Conservation (phyloP, 2,797 vertebrate genomes). For the Cuculus canorus region DNA sequence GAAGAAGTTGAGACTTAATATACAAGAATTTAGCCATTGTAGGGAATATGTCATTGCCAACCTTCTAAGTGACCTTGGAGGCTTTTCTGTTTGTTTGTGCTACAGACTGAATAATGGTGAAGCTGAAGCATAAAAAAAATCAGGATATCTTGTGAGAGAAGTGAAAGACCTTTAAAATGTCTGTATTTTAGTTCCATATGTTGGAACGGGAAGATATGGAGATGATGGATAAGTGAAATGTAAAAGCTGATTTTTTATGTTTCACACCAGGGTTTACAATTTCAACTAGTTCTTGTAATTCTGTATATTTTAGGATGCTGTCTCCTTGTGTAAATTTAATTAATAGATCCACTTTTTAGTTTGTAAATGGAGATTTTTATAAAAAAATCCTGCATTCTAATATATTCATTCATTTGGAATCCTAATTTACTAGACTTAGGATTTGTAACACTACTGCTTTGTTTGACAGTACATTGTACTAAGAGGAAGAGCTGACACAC, state of each 20-base stretch:
- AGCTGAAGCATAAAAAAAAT: not conserved
- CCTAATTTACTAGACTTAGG: not conserved
- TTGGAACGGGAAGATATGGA: not conserved
- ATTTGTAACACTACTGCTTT: not conserved
- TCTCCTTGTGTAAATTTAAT: not conserved
- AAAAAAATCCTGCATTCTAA: not conserved
- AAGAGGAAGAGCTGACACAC: not conserved
- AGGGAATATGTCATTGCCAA: not conserved
- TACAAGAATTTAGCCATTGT: not conserved
- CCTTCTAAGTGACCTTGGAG: not conserved
- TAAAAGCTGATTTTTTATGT: not conserved
- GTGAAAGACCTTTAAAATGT: not conserved
- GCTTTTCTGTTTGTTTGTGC: not conserved
- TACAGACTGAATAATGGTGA: not conserved
- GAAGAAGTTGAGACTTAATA: not conserved
- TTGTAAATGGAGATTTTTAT: not conserved
- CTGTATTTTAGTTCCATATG: not conserved
- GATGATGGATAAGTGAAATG: not conserved
- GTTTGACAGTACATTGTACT: not conserved
- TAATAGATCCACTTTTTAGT: not conserved
- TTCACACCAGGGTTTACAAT: not conserved
- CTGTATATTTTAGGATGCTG: rapidly evolving
- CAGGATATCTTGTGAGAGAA: not conserved
- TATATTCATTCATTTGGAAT: not conserved
- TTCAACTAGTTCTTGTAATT: not conserved